These are phyloP conservation scores for Gambusia yucatana DNA, from an alignment of 2,797 vertebrate species.

Conservation along the genomic window DNA sequence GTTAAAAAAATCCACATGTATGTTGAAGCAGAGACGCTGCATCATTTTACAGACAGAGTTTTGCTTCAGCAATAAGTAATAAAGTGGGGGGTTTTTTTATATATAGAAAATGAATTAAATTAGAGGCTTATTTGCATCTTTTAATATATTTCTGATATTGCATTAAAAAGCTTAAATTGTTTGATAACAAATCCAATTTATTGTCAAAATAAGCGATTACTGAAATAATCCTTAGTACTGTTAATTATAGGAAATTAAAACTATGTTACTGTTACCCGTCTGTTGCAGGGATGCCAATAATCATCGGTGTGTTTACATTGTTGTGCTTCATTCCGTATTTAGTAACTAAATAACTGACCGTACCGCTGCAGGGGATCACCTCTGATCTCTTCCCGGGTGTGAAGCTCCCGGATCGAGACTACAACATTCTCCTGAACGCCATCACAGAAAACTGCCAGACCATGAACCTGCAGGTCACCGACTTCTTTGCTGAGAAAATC, in stretches of 20 bases:
- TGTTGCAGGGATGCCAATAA: background rate
- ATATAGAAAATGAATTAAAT: too few relatives aligned
- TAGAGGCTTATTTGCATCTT: too few relatives aligned
- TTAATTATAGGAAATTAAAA: background rate
- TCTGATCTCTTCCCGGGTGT: constrained; percentile 93
- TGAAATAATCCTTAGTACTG: too few relatives aligned
- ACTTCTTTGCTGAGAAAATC: constrained; percentile 88
- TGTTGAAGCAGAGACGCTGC: too few relatives aligned
- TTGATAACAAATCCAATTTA: too few relatives aligned
- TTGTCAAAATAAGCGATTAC: too few relatives aligned
- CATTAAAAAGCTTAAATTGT: too few relatives aligned
- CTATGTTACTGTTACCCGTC: background rate
- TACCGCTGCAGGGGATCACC: constrained; percentile 86
- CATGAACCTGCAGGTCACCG: constrained; percentile 91
- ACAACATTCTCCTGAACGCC: constrained; percentile 83
- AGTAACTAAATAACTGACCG: background rate
- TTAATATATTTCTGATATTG: too few relatives aligned
- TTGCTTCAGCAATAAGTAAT: too few relatives aligned
- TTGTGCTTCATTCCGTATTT: background rate
- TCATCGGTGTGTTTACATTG: background rate
- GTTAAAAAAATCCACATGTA: too few relatives aligned
- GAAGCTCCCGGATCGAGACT: constrained; percentile 88
- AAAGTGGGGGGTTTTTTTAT: too few relatives aligned
- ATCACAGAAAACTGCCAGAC: constrained; percentile 83
- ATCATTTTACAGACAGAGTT: too few relatives aligned